A percentile compares a stretch with the other conserved stretches of the same genome.
Conservation (phyloP, 1,140 invertebrate species). For the Artemia franciscana region DNA sequence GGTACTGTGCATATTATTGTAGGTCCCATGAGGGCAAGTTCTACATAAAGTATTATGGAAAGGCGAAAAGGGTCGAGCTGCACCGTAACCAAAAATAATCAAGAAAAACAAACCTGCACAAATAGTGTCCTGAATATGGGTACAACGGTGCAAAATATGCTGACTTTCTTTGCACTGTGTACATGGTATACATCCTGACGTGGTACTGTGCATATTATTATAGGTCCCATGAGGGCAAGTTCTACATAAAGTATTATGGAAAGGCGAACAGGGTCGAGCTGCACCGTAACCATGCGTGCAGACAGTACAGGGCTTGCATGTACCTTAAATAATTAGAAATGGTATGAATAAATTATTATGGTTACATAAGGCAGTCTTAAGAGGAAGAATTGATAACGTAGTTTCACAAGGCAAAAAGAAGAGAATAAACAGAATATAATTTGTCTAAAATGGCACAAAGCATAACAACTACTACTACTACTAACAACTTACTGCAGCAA, state of each 20-base stretch:
- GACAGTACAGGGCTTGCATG: constrained; percentile 14
- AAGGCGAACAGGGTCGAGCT: constrained; percentile 11
- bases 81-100: too few species aligned
- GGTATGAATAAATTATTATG: too few species aligned
- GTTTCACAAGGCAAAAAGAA: too few species aligned
- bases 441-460: too few species aligned
- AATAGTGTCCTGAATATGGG: constrained; percentile 17
- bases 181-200: constrained; percentile 15
- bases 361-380: too few species aligned
- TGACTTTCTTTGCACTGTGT: constrained; percentile 13
- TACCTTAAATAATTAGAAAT: not conserved
- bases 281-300: constrained; percentile 17
- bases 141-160: constrained; percentile 16
- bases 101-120: constrained; percentile 16
- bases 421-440: too few species aligned
- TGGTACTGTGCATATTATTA: constrained; percentile 15
- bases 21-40: constrained; percentile 16
- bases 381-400: too few species aligned
- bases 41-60: constrained; percentile 15
- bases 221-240: constrained; percentile 16
- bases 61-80: constrained; percentile 12
- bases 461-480: too few species aligned
- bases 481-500: too few species aligned
- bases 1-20: constrained; percentile 14
- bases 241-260: constrained; percentile 15